Evolutionary conservation across 2,797 vertebrate species (phyloP).

Genomic region (Tarsius wallacei): DNA sequence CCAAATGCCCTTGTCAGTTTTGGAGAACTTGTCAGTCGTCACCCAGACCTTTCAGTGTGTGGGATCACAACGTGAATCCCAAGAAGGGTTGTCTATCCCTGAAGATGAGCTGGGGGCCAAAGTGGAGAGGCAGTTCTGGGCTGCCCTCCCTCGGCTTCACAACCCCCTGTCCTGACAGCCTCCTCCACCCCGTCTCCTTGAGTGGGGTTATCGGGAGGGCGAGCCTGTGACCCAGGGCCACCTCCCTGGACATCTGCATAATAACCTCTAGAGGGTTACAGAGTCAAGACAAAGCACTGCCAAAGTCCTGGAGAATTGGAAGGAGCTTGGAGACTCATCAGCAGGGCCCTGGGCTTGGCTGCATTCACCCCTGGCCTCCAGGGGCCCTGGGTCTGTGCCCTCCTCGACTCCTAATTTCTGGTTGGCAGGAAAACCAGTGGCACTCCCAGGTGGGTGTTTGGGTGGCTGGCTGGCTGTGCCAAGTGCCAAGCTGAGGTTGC

Average conservation of each 20-base stretch:
- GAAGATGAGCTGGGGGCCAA: neutral
- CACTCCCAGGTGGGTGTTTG: constrained; percentile 79
- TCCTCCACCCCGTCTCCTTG: neutral
- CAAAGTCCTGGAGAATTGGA: neutral
- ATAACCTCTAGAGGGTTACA: neutral
- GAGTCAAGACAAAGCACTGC: constrained; percentile 21
- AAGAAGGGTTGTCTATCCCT: neutral
- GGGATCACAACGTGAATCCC: neutral
- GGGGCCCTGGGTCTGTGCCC: constrained; percentile 10
- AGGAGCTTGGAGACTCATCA: constrained; percentile 56
- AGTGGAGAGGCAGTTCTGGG: neutral
- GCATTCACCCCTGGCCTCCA: constrained; percentile 63
- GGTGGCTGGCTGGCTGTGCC: constrained; percentile 71
- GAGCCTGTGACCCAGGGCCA: neutral
- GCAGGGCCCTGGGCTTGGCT: neutral
- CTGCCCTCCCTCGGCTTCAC: neutral
- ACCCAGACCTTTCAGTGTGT: constrained; percentile 13
- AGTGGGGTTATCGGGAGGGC: neutral
- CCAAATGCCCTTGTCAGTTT: neutral
- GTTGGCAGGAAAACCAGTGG: constrained; percentile 75
- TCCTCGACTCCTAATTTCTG: constrained; percentile 74
- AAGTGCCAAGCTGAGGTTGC: constrained; percentile 77
- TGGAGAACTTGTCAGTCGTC: neutral
- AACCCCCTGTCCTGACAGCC: neutral
- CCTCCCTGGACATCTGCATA: neutral